Evolutionary conservation across 2,113 vertebrate species (phyloP), one percentile per base, ranked within the genome.

Genomic region (Myrmophylax atrothorax): DNA sequence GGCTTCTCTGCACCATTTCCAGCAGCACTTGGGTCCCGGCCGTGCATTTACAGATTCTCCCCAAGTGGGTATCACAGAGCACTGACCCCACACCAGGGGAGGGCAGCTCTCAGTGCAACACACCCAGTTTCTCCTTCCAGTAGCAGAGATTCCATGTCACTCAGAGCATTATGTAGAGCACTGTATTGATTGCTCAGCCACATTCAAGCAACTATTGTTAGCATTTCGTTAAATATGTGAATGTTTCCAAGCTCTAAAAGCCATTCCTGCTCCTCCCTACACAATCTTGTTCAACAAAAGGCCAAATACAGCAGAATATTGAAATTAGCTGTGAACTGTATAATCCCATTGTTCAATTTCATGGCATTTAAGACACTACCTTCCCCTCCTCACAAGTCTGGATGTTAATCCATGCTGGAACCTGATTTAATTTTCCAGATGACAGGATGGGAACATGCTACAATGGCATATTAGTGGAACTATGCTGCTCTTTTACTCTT

Each of bases 271-370:
- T 78, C 69, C 84, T 59, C 78, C 58, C 53, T 88, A 93, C 58
- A 89, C 77, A 96, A 95, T 63, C 88, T 70, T 77, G 58, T 53
- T 56, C 74, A 90, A 83, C 90, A 97, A 97, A 96, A 95, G 97
- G 83, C 96, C 95, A 97, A 96, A 96, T 94, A 89, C 62, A 95
- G 95, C 59, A 90, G 64, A 95, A 96, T 89, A 98, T 96, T 93
- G 95, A 98, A 97, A 97, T 98, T 97, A 97, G 96, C 96, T 96
- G 96, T 94, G 96, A 97, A 98, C 58, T 87, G 94, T 79, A 89
- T 98, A 98, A 98, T 98, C 98, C 98, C 96, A 98, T 98, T 98
- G 97, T 98, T 98, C 92, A 97, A 98, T 98, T 99, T 98, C 98
- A 99, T 98, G 97, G 98, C 96, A 96, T 98, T 99, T 98, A 98